A percentile compares a stretch with the other conserved stretches of the same genome.
These are phyloP conservation scores for Antheraea assamensis DNA, from an alignment of 2,888 invertebrate species.

Conservation along the genomic window DNA sequence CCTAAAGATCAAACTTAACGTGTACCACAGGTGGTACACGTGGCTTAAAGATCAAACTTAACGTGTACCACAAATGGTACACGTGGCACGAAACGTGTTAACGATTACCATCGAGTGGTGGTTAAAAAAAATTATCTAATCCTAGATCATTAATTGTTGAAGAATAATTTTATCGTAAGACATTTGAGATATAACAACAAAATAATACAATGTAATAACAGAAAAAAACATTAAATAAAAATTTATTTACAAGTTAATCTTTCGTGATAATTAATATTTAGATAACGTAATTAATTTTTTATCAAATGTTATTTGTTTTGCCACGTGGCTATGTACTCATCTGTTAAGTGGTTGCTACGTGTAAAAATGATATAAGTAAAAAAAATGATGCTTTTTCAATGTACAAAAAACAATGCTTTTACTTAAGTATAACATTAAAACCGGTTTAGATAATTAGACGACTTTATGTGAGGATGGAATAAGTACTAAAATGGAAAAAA, in stretches of 20 bases:
- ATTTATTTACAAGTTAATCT: neutral
- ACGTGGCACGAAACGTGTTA: too few relatives aligned
- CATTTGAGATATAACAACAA: neutral
- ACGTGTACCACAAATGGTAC: too few relatives aligned
- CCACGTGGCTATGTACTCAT: neutral
- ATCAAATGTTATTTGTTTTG: conserved; percentile 3
- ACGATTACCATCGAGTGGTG: too few relatives aligned
- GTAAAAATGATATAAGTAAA: neutral
- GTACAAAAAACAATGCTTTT: neutral
- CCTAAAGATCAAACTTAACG: too few relatives aligned
- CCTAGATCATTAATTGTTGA: neutral
- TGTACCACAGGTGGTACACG: too few relatives aligned
- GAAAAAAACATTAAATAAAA: neutral
- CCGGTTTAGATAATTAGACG: neutral
- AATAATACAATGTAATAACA: neutral
- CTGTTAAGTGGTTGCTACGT: neutral
- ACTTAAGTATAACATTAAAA: neutral
- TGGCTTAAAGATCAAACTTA: too few relatives aligned
- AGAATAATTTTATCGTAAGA: neutral
- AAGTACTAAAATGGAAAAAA: too few relatives aligned
- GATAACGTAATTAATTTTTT: neutral
- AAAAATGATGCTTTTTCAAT: neutral
- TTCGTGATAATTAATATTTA: neutral
- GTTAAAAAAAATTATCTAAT: neutral
- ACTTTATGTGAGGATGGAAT: neutral